Base-by-base conservation (phyloP, 2,888 invertebrate species). In the Acanthopleura granulata region DNA sequence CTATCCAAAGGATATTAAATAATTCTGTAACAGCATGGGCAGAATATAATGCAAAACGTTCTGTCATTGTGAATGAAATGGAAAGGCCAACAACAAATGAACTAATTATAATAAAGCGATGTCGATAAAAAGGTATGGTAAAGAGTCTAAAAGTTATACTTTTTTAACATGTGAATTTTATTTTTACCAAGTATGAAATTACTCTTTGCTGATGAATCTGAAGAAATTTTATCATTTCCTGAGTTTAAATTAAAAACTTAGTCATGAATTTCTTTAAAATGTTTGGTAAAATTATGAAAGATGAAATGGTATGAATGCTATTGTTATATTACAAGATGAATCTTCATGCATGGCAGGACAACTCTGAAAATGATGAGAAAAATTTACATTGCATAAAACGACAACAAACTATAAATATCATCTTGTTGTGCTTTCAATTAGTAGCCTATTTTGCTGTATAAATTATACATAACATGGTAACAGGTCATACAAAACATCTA, bases 401-500 rank as follows among this genome's bases (percentile, higher is more conserved):
- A 57, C n/a, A 57, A 57, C n/a, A 57, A 22, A 57, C 57, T 57
- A 57, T 57, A 22, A 57, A 57, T 22, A 57, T 57, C 22, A 57
- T 57, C 22, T 57, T 57, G 57, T 57, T 57, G 57, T 57, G 40
- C 40, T 40, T 57, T 18, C 18, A 57, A 18, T n/a, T 57, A 57
- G 57, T 57, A 22, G 57, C n/a, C 22, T 22, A 57, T 57, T 57
- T n/a, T n/a, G 57, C 57, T 57, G 57, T 57, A 57, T 57, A 57
- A 57, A 57, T 57, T 57, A 57, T 57, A 57, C 57, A 57, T 57
- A 57, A 57, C 57, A 57, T 12, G 12, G 57, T 57, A 57, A 57
- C 57, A 57, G 57, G 57, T 57, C n/a, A 57, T 57, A 57, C n/a
- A 57, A 57, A 57, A 57, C 57, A n/a, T 76, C 87, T 89, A 74